These are phyloP conservation scores for Peromyscus maniculatus DNA, from an alignment of 2,113 vertebrate genomes.

Conservation along the genomic window DNA sequence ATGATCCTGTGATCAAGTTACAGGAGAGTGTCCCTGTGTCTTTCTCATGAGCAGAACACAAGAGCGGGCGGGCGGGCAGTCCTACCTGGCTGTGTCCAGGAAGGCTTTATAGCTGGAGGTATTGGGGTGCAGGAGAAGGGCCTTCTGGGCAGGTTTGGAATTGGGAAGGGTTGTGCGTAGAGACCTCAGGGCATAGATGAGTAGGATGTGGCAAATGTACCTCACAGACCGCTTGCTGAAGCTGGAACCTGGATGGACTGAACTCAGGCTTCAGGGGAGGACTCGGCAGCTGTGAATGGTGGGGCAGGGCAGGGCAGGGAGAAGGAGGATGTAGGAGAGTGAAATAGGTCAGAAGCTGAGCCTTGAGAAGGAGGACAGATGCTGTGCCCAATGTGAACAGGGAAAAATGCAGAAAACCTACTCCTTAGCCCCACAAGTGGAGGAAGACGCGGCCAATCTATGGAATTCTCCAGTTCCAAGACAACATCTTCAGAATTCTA, in stretches of 20 bases:
- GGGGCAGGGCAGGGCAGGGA: neutral
- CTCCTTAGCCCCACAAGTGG: neutral
- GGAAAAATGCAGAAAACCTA: neutral
- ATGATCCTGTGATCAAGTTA: neutral
- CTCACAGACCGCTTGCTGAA: too few species aligned
- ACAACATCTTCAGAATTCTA: too few species aligned
- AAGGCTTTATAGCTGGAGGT: neutral
- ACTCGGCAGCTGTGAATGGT: neutral
- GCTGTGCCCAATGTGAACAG: neutral
- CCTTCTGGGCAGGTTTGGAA: neutral
- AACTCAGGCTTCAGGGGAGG: neutral
- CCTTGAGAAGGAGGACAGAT: neutral
- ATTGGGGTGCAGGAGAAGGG: neutral
- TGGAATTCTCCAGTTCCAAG: neutral
- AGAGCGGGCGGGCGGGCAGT: neutral
- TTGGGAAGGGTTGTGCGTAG: neutral
- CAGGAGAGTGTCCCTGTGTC: neutral
- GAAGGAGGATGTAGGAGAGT: neutral
- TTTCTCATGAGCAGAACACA: neutral
- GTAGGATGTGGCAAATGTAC: neutral
- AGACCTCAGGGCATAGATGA: neutral
- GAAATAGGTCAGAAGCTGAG: neutral
- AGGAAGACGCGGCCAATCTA: neutral
- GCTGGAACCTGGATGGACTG: neutral
- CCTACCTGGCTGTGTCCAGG: too few species aligned